These are phyloP conservation scores for Hippocampus abdominalis DNA, from an alignment of 2,113 vertebrate genomes.

Conservation along the genomic window DNA sequence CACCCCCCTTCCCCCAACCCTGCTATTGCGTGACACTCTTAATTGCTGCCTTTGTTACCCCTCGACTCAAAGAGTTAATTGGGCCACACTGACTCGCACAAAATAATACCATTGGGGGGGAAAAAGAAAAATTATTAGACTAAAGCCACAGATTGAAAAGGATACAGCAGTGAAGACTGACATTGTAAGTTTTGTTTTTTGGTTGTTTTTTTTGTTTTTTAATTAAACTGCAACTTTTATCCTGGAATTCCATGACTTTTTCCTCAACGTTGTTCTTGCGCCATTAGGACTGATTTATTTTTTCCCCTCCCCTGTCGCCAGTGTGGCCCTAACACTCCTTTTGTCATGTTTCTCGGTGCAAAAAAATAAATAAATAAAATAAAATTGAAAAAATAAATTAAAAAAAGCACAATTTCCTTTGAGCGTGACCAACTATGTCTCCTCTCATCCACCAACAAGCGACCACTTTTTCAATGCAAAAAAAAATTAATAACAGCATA, in stretches of 20 bases:
- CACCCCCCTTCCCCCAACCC: too few relatives aligned
- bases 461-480: conserved; percentile 65
- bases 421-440: neutral
- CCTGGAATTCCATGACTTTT: too few relatives aligned
- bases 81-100: too few relatives aligned
- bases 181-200: neutral
- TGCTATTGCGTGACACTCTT: neutral
- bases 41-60: neutral
- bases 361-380: too few relatives aligned
- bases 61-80: neutral
- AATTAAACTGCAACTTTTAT: too few relatives aligned
- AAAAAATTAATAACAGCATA: neutral
- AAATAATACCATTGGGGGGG: too few relatives aligned
- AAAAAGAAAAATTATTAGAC: neutral
- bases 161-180: neutral
- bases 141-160: neutral
- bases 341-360: neutral
- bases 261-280: too few relatives aligned
- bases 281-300: too few relatives aligned
- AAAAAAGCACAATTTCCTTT: neutral
- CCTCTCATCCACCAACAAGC: conserved; percentile 55
- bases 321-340: neutral
- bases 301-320: neutral
- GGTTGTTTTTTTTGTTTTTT: too few relatives aligned
- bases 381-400: too few relatives aligned